These are phyloP conservation scores for Hydropsyche betteni DNA, from an alignment of 2,888 invertebrate species.

Conservation along the genomic window DNA sequence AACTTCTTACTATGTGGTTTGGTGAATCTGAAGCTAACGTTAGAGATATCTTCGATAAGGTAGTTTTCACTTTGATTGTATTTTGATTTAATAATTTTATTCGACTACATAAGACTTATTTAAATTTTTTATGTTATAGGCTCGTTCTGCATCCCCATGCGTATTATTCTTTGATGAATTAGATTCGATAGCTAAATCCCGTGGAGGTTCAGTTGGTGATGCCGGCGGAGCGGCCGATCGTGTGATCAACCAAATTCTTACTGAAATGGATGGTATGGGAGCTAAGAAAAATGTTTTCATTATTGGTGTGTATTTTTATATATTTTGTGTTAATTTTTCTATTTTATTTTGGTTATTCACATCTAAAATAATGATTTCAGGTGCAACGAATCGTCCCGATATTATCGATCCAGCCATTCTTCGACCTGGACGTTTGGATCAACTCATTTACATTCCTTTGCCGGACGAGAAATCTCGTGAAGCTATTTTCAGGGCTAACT, in stretches of 20 bases:
- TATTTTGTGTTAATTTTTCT: background rate
- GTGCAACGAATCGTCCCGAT: slow-evolving; percentile 72
- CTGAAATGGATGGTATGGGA: slow-evolving; percentile 99
- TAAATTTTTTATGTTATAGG: slow-evolving; percentile 64
- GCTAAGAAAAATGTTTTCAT: slow-evolving; percentile 99
- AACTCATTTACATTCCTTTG: slow-evolving; percentile 99
- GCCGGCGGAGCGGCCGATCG: slow-evolving; percentile 98
- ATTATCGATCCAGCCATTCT: slow-evolving; percentile 99
- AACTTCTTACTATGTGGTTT: slow-evolving; percentile 99
- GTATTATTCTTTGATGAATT: slow-evolving; percentile 99
- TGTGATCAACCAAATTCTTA: slow-evolving; percentile 99
- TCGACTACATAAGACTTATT: slow-evolving; percentile 24
- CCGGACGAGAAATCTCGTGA: slow-evolving; percentile 98
- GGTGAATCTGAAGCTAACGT: slow-evolving; percentile 99
- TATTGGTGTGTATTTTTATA: slow-evolving; percentile 72
- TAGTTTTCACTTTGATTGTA: slow-evolving; percentile 55
- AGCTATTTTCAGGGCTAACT: slow-evolving; percentile 93
- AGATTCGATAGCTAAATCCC: slow-evolving; percentile 99
- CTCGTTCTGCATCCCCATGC: slow-evolving; percentile 98
- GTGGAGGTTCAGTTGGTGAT: slow-evolving; percentile 97
- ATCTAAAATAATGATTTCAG: slow-evolving; percentile 51
- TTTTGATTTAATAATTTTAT: slow-evolving; percentile 12
- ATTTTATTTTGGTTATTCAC: background rate
- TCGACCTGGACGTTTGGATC: slow-evolving; percentile 98
- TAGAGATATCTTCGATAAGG: slow-evolving; percentile 99